Evolutionary conservation across 35 echinoderm and acorn worm species (phyloP).

Genomic region (Apostichopus japonicus): DNA sequence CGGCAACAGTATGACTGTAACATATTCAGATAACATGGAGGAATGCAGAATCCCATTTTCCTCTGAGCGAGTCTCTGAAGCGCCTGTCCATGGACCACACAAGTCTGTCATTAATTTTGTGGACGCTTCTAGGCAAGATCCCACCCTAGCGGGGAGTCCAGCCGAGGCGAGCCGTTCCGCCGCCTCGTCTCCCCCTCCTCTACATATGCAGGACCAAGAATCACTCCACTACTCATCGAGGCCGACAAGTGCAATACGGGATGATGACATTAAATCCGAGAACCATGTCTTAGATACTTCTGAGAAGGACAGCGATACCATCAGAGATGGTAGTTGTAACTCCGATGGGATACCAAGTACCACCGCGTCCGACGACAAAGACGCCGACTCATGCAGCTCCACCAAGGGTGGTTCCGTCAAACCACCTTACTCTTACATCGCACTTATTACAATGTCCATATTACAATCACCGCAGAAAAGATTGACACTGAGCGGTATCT

Average conservation of each 20-base stretch:
- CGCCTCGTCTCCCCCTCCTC: constrained; percentile 16
- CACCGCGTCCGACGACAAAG: constrained; percentile 39
- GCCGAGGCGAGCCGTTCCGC: constrained; percentile 39
- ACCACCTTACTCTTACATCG: constrained; percentile 99
- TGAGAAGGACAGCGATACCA: neutral
- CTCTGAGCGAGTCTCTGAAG: constrained; percentile 41
- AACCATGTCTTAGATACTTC: neutral
- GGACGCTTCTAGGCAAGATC: constrained; percentile 28
- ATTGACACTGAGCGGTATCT: constrained; percentile 96
- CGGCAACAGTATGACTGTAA: constrained; percentile 57
- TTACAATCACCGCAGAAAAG: constrained; percentile 98
- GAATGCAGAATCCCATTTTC: constrained; percentile 51
- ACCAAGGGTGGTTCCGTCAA: constrained; percentile 81
- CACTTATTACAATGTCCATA: constrained; percentile 96
- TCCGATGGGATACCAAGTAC: constrained; percentile 31
- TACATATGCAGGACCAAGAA: constrained; percentile 26
- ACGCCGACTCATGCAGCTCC: constrained; percentile 58
- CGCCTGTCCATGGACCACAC: constrained; percentile 16
- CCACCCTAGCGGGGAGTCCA: constrained; percentile 31
- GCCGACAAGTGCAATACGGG: constrained; percentile 58
- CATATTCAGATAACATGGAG: constrained; percentile 52
- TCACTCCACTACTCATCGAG: constrained; percentile 1
- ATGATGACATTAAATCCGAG: constrained; percentile 45
- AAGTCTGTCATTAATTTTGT: constrained; percentile 41
- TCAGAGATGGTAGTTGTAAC: constrained; percentile 1